phyloP scores from a whole-genome alignment of 2,888 invertebrate genomes.

The Drosophila mulleri region DNA sequence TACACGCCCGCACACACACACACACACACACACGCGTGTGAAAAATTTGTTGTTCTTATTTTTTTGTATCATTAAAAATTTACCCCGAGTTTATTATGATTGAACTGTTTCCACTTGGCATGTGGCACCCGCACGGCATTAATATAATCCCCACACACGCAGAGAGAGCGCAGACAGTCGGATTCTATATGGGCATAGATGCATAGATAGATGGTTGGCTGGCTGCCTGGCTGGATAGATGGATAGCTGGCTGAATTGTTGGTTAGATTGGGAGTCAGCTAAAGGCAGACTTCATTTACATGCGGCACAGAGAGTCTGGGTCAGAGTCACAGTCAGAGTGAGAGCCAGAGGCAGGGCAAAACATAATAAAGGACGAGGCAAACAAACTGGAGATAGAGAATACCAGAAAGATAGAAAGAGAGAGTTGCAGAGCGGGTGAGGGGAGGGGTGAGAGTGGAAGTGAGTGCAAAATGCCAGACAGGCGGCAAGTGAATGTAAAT shows the following conservation, averaged over 20 bases:
- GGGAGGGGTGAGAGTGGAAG: background rate
- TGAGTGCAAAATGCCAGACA: slow-evolving; percentile 13
- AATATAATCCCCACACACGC: slow-evolving; percentile 54
- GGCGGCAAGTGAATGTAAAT: slow-evolving; percentile 33
- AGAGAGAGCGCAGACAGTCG: slow-evolving; percentile 36
- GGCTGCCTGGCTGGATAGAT: background rate
- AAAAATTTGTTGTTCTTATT: slow-evolving; percentile 8
- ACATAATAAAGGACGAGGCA: slow-evolving; percentile 16
- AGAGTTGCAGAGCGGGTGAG: background rate
- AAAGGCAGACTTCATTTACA: slow-evolving; percentile 46
- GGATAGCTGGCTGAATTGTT: slow-evolving; percentile 1
- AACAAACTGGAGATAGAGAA: slow-evolving; percentile 11
- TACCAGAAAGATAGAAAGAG: background rate
- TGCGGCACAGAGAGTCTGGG: slow-evolving; percentile 36
- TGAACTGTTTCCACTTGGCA: slow-evolving; percentile 74
- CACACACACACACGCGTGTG: slow-evolving; percentile 15
- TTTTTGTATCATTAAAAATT: slow-evolving; percentile 65
- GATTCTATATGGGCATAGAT: slow-evolving; percentile 26
- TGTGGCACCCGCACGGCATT: slow-evolving; percentile 66
- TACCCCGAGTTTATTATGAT: slow-evolving; percentile 75
- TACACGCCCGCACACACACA: slow-evolving; percentile 15
- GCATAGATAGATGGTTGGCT: slow-evolving; percentile 24
- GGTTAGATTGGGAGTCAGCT: slow-evolving; percentile 13
- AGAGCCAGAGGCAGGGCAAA: background rate
- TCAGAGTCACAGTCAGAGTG: background rate